These are phyloP conservation scores for Lysandra bellargus DNA, from an alignment of 2,888 invertebrate species.

Conservation along the genomic window DNA sequence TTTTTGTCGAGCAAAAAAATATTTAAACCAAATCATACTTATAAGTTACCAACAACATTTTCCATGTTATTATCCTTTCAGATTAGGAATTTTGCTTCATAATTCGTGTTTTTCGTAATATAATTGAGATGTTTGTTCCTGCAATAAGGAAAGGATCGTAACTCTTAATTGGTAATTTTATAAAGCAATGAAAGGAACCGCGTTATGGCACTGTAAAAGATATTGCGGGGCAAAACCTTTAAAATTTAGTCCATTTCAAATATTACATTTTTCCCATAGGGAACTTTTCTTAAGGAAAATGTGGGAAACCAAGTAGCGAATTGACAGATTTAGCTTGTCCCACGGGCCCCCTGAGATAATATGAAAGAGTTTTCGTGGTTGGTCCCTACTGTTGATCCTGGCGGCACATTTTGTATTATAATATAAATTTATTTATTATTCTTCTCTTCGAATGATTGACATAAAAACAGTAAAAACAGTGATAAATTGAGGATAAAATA, in stretches of 20 bases:
- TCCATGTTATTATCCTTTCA: neutral
- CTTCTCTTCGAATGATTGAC: too few species aligned
- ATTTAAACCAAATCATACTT: too few species aligned
- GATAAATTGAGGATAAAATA: too few species aligned
- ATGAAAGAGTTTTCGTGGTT: too few species aligned
- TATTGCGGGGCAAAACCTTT: constrained; percentile 17
- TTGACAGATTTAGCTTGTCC: too few species aligned
- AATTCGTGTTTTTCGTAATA: neutral
- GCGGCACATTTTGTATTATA: too few species aligned
- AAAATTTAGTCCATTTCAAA: neutral
- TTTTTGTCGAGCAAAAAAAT: too few species aligned
- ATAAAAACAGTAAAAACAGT: too few species aligned
- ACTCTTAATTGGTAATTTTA: constrained; percentile 21
- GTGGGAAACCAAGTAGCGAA: too few species aligned
- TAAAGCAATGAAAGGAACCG: constrained; percentile 15
- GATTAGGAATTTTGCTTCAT: neutral
- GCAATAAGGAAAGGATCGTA: constrained; percentile 8
- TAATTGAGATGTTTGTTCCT: neutral
- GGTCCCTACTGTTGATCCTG: too few species aligned
- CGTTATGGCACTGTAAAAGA: neutral
- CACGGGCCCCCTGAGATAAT: too few species aligned
- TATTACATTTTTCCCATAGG: neutral
- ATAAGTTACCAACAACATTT: neutral
- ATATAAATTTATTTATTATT: too few species aligned
- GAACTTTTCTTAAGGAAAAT: neutral